Percentiles rank a stretch among this genome's conserved stretches.
phyloP scores from a whole-genome alignment of 53 echinoderm and acorn worm species.

The Echinarachnius parma region DNA sequence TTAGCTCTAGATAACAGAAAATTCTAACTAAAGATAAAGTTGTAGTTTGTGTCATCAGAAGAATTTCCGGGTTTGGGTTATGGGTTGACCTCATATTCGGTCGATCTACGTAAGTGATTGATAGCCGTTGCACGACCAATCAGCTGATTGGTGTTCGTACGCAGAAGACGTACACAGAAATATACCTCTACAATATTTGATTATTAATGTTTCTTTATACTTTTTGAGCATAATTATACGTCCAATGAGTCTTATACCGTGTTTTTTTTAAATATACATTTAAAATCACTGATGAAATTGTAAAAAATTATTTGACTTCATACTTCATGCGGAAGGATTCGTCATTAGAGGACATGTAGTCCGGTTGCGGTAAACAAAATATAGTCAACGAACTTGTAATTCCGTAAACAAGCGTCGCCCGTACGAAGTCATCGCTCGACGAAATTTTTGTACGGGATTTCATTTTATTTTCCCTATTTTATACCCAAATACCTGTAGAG shows the following conservation, averaged over 20 bases:
- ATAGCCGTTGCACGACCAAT: slow-evolving; percentile 12
- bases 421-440: slow-evolving; percentile 23
- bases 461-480: slow-evolving; percentile 36
- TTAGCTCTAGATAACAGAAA: too few species aligned
- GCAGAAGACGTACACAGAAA: background rate
- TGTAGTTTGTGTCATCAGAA: too few species aligned
- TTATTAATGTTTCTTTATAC: too few species aligned
- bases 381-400: background rate
- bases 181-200: background rate
- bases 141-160: slow-evolving; percentile 30
- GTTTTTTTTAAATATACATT: background rate
- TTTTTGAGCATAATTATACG: background rate
- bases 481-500: slow-evolving; percentile 23
- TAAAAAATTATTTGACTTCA: background rate
- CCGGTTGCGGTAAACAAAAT: slow-evolving; percentile 32
- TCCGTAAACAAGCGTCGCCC: slow-evolving; percentile 37
- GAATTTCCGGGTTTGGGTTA: slow-evolving; percentile 26
- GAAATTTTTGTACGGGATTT: slow-evolving; percentile 24
- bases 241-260: too few species aligned
- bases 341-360: slow-evolving; percentile 18
- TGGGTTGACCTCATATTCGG: background rate
- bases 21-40: too few species aligned
- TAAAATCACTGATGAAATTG: background rate
- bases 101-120: background rate
- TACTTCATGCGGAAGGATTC: slow-evolving; percentile 12